Conservation (phyloP, 1,140 invertebrate species). For the Temnothorax nylanderi region DNA sequence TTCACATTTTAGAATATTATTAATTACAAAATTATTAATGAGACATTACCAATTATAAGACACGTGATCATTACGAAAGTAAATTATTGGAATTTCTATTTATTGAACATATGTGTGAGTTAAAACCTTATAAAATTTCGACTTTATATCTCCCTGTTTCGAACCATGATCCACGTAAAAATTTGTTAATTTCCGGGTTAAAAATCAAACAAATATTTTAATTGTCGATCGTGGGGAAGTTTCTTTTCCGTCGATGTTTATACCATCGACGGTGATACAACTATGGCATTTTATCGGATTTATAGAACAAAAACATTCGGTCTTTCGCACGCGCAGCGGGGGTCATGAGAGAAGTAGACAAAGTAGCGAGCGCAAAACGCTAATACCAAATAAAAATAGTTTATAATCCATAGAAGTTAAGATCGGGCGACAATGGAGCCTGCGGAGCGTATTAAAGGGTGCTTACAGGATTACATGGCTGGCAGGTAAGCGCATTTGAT, state of each 20-base stretch:
- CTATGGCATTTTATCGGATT: slow-evolving; percentile 43
- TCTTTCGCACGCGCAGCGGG: slow-evolving; percentile 71
- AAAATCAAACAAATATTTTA: neutral
- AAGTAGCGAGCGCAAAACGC: slow-evolving; percentile 73
- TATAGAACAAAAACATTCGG: slow-evolving; percentile 55
- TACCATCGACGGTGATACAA: neutral
- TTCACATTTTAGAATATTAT: neutral
- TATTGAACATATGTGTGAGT: neutral
- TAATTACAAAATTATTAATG: neutral
- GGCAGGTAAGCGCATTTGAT: slow-evolving; percentile 78
- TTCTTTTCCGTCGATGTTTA: neutral
- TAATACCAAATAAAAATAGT: slow-evolving; percentile 81
- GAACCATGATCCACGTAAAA: neutral
- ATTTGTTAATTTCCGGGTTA: too few relatives aligned
- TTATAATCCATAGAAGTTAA: slow-evolving; percentile 84
- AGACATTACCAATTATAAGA: neutral
- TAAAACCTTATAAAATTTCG: neutral
- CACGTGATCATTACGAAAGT: neutral
- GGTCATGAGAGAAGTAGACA: slow-evolving; percentile 55
- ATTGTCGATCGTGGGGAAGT: neutral
- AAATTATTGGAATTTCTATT: neutral
- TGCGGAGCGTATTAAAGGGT: slow-evolving; percentile 82
- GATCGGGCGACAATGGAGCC: slow-evolving; percentile 79
- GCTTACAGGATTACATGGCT: slow-evolving; percentile 82
- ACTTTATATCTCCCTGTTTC: neutral